Conservation (phyloP, 2,113 vertebrate genomes). For the cat (Felis catus) region DNA sequence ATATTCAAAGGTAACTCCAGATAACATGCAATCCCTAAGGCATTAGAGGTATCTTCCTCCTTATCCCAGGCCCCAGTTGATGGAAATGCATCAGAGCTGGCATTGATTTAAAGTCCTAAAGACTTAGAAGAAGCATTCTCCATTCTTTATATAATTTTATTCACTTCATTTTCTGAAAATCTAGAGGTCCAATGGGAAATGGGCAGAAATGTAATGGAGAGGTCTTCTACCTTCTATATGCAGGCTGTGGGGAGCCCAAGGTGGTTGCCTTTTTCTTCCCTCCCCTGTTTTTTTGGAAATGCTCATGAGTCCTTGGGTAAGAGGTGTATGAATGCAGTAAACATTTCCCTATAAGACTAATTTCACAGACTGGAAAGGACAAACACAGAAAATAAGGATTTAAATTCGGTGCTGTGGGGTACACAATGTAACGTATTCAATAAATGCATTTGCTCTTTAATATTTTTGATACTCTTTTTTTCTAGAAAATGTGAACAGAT, state of each 20-base stretch:
- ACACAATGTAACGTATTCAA: neutral
- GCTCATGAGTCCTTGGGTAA: neutral
- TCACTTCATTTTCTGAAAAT: neutral
- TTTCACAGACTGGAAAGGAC: neutral
- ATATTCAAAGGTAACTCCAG: neutral
- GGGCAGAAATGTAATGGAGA: neutral
- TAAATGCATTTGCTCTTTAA: neutral
- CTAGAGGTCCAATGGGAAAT: neutral
- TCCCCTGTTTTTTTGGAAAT: neutral
- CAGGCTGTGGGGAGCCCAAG: fast-evolving
- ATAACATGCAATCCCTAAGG: neutral
- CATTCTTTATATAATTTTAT: neutral
- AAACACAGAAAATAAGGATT: neutral
- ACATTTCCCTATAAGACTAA: neutral
- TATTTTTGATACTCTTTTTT: neutral
- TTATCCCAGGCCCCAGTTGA: neutral
- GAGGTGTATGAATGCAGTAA: neutral
- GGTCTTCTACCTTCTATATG: neutral
- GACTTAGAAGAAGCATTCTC: neutral
- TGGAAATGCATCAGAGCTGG: neutral
- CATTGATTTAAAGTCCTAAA: neutral
- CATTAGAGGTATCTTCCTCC: no score
- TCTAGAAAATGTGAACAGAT: neutral
- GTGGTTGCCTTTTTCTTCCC: neutral
- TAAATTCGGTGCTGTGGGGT: neutral